Evolutionary conservation across 1,140 invertebrate species (phyloP).

Genomic region (Diuraphis noxia): DNA sequence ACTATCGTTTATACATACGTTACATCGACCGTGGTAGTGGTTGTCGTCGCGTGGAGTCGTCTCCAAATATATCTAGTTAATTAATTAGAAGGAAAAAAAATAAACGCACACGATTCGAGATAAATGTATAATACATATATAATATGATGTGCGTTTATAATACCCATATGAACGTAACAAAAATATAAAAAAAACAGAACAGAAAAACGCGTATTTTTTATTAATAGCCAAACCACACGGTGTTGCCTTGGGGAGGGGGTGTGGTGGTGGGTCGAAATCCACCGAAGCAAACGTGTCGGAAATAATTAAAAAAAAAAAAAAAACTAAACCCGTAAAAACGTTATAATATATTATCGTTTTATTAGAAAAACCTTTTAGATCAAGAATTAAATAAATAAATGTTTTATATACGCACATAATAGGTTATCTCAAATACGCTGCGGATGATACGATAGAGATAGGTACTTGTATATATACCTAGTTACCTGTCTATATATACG

Average conservation of each 20-base stretch:
- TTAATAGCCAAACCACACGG: background rate
- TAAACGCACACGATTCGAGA: background rate
- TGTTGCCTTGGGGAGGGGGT: rapidly evolving
- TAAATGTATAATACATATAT: background rate
- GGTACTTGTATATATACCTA: too few relatives aligned
- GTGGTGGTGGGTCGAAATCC: background rate
- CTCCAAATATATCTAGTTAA: background rate
- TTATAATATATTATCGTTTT: background rate
- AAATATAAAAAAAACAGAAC: background rate
- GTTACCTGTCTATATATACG: background rate
- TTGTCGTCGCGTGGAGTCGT: background rate
- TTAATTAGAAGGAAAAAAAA: conserved; percentile 39
- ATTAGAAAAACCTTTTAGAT: conserved; percentile 30
- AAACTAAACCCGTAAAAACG: background rate
- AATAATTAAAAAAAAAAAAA: background rate
- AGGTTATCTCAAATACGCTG: background rate
- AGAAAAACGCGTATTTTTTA: conserved; percentile 2
- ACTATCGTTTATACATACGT: background rate
- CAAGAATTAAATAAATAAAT: background rate
- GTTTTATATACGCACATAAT: background rate
- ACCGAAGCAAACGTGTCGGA: background rate
- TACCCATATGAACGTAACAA: background rate
- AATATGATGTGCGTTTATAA: background rate
- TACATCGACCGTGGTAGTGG: background rate
- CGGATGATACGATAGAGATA: background rate